phyloP scores from a whole-genome alignment of 2,113 vertebrate species.

The Vimba vimba region DNA sequence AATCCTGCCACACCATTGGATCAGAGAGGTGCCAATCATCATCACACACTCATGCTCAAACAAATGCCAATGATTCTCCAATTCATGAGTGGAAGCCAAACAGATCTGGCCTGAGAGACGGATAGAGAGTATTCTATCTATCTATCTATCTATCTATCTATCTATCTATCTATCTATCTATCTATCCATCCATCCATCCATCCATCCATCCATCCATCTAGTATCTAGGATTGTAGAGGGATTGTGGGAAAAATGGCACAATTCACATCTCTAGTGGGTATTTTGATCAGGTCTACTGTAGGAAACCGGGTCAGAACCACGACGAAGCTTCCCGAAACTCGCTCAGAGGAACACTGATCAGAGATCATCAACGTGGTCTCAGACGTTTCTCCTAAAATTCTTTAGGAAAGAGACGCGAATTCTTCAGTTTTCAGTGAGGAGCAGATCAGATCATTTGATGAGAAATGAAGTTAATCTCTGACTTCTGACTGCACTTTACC shows the following conservation, averaged over 20 bases:
- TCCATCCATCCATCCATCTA: too few relatives aligned
- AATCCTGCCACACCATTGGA: constrained; percentile 81
- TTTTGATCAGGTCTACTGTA: neutral
- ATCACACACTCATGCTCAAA: neutral
- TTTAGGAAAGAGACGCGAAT: neutral
- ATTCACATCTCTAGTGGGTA: constrained; percentile 4
- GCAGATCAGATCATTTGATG: neutral
- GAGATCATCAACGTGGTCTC: neutral
- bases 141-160: too few relatives aligned
- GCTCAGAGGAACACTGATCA: neutral
- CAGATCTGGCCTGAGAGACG: neutral
- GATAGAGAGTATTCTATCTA: too few relatives aligned
- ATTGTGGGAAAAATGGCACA: constrained; percentile 13
- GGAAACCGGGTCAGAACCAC: neutral
- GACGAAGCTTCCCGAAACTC: neutral
- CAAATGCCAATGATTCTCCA: neutral
- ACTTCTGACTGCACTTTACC: neutral
- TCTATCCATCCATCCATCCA: too few relatives aligned
- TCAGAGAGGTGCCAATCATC: constrained; percentile 13
- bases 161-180: too few relatives aligned
- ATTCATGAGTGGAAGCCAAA: neutral
- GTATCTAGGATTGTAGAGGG: neutral
- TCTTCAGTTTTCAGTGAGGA: neutral
- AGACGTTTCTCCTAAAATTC: neutral
- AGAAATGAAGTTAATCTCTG: neutral